Conservation (phyloP, 2,797 vertebrate genomes). For the Tauraco hartlaubi region DNA sequence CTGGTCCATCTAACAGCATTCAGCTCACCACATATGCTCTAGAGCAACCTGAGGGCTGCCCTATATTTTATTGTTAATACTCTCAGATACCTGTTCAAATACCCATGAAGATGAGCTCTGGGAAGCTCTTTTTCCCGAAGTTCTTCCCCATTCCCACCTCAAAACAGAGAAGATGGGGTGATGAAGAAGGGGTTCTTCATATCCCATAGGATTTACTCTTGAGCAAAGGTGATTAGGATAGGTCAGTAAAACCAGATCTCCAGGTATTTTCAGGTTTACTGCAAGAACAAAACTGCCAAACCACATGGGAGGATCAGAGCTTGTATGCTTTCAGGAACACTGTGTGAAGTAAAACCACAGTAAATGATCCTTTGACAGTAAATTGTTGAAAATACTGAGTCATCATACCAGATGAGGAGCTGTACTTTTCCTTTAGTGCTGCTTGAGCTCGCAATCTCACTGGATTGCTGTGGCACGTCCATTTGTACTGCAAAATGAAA, state of each 20-base stretch:
- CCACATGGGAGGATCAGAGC: neutral
- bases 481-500: neutral
- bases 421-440: neutral
- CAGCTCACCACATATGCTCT: neutral
- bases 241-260: neutral
- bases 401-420: neutral
- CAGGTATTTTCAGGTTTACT: neutral
- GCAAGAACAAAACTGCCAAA: neutral
- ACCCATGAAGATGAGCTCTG: neutral
- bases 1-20: neutral
- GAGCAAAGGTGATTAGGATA: neutral
- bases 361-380: neutral
- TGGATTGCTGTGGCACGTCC: neutral
- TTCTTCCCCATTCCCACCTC: neutral
- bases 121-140: neutral
- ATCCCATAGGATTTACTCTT: neutral
- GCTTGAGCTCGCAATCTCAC: neutral
- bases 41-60: neutral
- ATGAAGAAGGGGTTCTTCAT: neutral
- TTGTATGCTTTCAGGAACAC: neutral
- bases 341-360: neutral
- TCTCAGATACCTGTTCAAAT: neutral
- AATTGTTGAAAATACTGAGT: neutral
- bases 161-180: neutral
- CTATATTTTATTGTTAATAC: neutral